Base-by-base conservation (phyloP, 2,888 invertebrate genomes). In the Hydroisotoma schaefferi region DNA sequence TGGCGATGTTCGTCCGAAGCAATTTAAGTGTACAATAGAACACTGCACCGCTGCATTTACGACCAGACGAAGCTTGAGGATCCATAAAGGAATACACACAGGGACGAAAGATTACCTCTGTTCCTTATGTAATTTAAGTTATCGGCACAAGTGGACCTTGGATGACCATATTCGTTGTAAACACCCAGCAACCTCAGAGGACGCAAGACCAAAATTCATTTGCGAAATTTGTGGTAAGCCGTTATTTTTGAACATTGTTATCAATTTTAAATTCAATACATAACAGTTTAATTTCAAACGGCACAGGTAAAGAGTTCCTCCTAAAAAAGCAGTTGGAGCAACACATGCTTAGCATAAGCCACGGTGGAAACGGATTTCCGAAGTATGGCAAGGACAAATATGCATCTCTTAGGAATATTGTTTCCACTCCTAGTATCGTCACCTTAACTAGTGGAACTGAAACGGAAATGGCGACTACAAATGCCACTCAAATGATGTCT, bases 81-180 rank as follows among this genome's bases (percentile, higher is more conserved):
- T 46, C 15, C 46, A 46, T 20, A 3, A 5, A 18, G 25, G 46
- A 15, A 46, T 46, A 23, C 46, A 46, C 25, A 23, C 46, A 10
- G 46, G 46, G 25, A 25, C 46, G 5, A 46, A 46, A 23, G 46
- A 46, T 15, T 46, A 23, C 25, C 46, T 46, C 23, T 46, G 46
- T 23, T 3, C 46, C 23, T 25, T 46, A 8, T 46, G 46, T 46
- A 25, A 25, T 10, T 23, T 46, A 23, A 46, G 46, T 23, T 46
- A 23, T 25, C 12, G 46, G 15, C 46, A 46, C 15, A 25, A 46
- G 6, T 46, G 46, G 46, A 23, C 46, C 5, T 46, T 46, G 6
- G 25, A 20, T 18, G 3, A 25, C 12, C 46, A 46, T 25, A 46
- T 23, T 20, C 20, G 20, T 46, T 20, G 20, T 25, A 12, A 20